Evolutionary conservation across 2,888 invertebrate genomes (phyloP).

Genomic region (Silvanus unidentatus): DNA sequence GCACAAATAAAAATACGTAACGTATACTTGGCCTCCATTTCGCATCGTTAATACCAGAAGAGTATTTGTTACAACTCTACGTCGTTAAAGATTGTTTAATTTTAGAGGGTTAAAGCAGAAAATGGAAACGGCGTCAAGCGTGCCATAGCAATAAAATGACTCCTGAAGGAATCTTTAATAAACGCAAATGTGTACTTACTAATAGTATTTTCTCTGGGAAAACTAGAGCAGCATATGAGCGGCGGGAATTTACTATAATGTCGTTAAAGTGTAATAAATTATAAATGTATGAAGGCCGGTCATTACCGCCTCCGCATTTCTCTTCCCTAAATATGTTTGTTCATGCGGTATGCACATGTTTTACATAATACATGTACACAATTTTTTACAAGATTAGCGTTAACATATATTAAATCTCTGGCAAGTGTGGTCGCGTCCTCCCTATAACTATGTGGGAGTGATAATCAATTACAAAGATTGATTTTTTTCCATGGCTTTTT

Average conservation of each 20-base stretch:
- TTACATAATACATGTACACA: not conserved
- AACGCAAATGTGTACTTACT: conserved; percentile 5
- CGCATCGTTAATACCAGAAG: too few species aligned
- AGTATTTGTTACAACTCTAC: not conserved
- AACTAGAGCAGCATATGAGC: not conserved
- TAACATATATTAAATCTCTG: too few species aligned
- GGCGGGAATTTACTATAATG: conserved; percentile 4
- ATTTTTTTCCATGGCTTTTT: too few species aligned
- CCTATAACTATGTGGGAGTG: too few species aligned
- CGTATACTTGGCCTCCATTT: too few species aligned
- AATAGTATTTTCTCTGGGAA: conserved; percentile 1
- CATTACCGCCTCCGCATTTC: not conserved
- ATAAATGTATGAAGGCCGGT: conserved; percentile 1
- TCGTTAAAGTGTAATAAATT: conserved; percentile 6
- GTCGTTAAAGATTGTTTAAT: not conserved
- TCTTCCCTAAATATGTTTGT: too few species aligned
- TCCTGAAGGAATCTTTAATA: conserved; percentile 14
- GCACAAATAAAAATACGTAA: too few species aligned
- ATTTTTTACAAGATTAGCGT: not conserved
- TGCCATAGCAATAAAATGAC: conserved; percentile 10
- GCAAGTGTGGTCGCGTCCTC: too few species aligned
- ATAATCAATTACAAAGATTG: too few species aligned
- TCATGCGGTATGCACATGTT: too few species aligned
- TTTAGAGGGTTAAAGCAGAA: too few species aligned
- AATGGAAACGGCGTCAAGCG: conserved; percentile 7